These are phyloP conservation scores for Dromiciops gliroides DNA, from an alignment of 2,113 vertebrate species.

Conservation along the genomic window DNA sequence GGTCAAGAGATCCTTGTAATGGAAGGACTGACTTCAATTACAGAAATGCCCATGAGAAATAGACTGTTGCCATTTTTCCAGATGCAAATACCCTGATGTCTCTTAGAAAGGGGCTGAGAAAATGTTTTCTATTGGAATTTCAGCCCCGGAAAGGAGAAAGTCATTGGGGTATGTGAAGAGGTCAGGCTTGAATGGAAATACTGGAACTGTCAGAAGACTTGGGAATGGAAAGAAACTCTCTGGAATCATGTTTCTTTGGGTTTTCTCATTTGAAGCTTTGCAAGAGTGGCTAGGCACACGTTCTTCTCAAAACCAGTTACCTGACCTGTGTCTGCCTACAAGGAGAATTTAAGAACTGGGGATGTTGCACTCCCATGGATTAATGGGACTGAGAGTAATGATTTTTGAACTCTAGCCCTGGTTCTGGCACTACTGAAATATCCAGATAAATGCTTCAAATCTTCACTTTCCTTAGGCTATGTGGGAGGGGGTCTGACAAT, in stretches of 20 bases:
- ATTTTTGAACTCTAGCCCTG: background rate
- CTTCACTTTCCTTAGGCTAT: background rate
- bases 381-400: background rate
- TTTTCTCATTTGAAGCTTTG: background rate
- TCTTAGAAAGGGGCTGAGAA: background rate
- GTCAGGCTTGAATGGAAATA: background rate
- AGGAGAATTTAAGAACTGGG: background rate
- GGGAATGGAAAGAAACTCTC: background rate
- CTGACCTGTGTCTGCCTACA: background rate
- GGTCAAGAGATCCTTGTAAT: background rate
- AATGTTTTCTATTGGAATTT: slow-evolving; percentile 17
- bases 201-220: fast-evolving
- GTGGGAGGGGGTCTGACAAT: background rate
- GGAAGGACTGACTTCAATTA: slow-evolving; percentile 25
- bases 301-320: background rate
- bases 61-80: slow-evolving; percentile 9
- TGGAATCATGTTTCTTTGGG: background rate
- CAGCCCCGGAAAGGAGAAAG: background rate
- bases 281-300: background rate
- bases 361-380: too few species aligned
- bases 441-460: background rate
- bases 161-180: background rate
- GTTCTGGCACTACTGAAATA: background rate
- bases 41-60: slow-evolving; percentile 28
- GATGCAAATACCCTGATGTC: background rate